Base-by-base conservation (phyloP, 2,888 invertebrate genomes). In the Tiliacea aurago region DNA sequence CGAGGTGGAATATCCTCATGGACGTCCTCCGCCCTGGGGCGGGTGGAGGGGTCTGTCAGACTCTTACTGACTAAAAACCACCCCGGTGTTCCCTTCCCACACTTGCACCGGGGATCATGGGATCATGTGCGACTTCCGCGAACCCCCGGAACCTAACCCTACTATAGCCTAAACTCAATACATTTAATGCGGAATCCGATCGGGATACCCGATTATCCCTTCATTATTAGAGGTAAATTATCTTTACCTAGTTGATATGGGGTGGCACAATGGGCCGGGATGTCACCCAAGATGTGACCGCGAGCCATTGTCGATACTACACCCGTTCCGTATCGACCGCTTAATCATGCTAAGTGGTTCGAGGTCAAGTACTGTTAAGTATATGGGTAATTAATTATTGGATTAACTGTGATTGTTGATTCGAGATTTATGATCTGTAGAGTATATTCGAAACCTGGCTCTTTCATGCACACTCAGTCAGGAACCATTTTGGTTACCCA, bases 251-350 rank as follows among this genome's bases (percentile, higher is more conserved):
- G 70, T 58, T 80, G 79, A 83, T 76, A 71, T 73, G 62, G 81
- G 78, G 59, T 61, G 66, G 65, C 55, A 87, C 83, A 86, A 80
- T 84, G 61, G 73, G 56, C 69, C 65, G 70, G 71, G 75, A 86
- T 86, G 83, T 84, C 84, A 81, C 73, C 70, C 77, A 78, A 83
- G 81, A 84, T 83, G 86, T 81, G 79, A 84, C 76, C 83, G 80
- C 79, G 56, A 55, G 70, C 81, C 28, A 73, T 86, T 87, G 83
- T 81, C 73, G 70, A 79, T 80, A 86, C 76, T 77, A 82, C 80
- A 83, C 76, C 61, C 79, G 72, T 58, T 71, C 59, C 41, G 63
- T 80, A 85, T 87, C 84, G 84, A 84, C 84, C 79, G 67, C 6
- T 49, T 79, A 72, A 79, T 78, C 76, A 72, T 81, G 71, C 67